Percentiles rank a stretch among this genome's conserved stretches.
phyloP scores from a whole-genome alignment of 2,113 vertebrate species.

The Melanotaenia duboulayi region DNA sequence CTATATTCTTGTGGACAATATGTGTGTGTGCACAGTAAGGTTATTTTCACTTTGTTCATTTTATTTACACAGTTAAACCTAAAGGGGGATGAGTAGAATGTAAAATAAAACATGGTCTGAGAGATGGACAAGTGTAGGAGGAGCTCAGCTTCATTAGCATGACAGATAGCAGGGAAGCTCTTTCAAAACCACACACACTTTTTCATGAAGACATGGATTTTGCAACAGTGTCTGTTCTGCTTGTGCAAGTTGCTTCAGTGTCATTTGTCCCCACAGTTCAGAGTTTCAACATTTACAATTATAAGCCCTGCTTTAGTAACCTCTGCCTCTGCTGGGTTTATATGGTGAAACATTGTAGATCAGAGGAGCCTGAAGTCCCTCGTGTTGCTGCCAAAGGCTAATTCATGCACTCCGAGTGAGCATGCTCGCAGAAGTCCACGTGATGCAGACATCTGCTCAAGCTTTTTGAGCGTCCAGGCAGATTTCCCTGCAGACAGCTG shows the following conservation, averaged over 20 bases:
- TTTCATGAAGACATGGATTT: slow-evolving; percentile 23
- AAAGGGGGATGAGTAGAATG: slow-evolving; percentile 8
- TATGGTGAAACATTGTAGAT: background rate
- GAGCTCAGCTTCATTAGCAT: slow-evolving; percentile 52
- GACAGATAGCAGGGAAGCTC: slow-evolving; percentile 16
- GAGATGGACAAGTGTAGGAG: slow-evolving; percentile 23
- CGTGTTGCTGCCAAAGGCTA: background rate
- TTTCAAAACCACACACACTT: slow-evolving; percentile 26
- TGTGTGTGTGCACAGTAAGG: background rate
- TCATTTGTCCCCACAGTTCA: slow-evolving; percentile 9
- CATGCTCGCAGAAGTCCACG: background rate
- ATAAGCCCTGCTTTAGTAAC: slow-evolving; percentile 22
- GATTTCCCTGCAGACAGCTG: background rate
- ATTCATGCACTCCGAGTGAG: background rate
- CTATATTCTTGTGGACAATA: slow-evolving; percentile 20
- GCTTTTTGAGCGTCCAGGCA: background rate
- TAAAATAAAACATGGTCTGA: background rate
- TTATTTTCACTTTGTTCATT: slow-evolving; percentile 45
- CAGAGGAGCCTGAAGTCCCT: background rate
- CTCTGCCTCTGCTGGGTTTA: background rate
- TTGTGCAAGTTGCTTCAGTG: slow-evolving; percentile 41
- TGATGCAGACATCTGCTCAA: background rate
- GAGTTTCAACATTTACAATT: slow-evolving; percentile 38
- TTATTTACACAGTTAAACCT: slow-evolving; percentile 38
- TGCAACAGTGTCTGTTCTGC: slow-evolving; percentile 18